Base-by-base conservation (phyloP, 92 coral and sea anemone genomes). In the Pocillopora grandis region DNA sequence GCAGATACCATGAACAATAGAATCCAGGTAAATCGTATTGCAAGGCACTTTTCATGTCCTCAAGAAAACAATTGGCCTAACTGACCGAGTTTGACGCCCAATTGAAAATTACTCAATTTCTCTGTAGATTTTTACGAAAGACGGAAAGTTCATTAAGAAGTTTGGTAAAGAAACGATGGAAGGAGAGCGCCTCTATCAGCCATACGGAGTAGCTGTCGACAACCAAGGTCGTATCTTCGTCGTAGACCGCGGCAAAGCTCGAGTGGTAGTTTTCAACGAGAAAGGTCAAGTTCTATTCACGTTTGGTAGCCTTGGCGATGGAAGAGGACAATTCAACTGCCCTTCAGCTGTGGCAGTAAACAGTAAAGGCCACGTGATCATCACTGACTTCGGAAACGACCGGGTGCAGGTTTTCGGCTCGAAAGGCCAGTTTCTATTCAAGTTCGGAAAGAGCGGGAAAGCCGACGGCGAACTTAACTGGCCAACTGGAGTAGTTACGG, bases 351-450 rank as follows among this genome's bases (percentile, higher is more conserved):
- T 97, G 37, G 89, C 97, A 9, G 92, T 94, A 20, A 92, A 92
- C 74, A 81, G 91, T 35, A 89, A 82, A 65, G 98, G 97, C 37
- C 99, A 97, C 69, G 87, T 97, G 57, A 89, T 93, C 56, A 92
- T 97, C 37, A 91, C 98, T 1, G 99, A 97, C 88, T 93, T 97
- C 84, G 99, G 99, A 9, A 97, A 97, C 75, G 99, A 97, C 72
- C 94, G 99, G 56, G 87, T 96, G 23, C 99, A 96, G 76, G 95
- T 94, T 55, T 96, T 96, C 83, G 90, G 92, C 65, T 87, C 94
- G 12, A 80, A 84, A 18, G 99, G 99, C 5, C 87, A 80, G 57
- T 93, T 92, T 72, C 84, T 96, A 72, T 92, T 94, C 76, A 93
- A 92, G 76, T 96, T 96, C 71, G 99, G 99, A 18, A 80, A 86